phyloP scores from a whole-genome alignment of 2,888 invertebrate species.

The Pammene fasciana region DNA sequence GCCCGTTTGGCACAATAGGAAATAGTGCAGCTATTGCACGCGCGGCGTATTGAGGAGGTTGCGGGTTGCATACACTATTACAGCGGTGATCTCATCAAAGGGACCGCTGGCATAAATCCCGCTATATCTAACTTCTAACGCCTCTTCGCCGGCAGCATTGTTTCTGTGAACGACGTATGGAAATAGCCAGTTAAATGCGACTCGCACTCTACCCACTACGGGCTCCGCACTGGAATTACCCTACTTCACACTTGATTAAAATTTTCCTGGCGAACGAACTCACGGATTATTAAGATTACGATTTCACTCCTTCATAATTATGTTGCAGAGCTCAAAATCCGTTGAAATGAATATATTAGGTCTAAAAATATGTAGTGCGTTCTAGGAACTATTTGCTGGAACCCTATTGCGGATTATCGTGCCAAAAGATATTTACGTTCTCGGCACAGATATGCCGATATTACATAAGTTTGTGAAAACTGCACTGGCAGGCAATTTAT shows the following conservation, averaged over 20 bases:
- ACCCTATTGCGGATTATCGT: slow-evolving; percentile 51
- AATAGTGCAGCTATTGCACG: slow-evolving; percentile 77
- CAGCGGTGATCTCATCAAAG: slow-evolving; percentile 81
- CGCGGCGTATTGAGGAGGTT: slow-evolving; percentile 77
- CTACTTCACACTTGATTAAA: slow-evolving; percentile 37
- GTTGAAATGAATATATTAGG: slow-evolving; percentile 9
- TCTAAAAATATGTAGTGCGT: slow-evolving; percentile 31
- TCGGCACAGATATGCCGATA: slow-evolving; percentile 47
- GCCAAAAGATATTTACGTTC: slow-evolving; percentile 58
- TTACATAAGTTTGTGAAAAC: slow-evolving; percentile 12
- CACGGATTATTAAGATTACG: slow-evolving; percentile 21
- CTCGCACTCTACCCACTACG: slow-evolving; percentile 26
- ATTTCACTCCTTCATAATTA: slow-evolving; percentile 28
- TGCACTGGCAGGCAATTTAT: background rate
- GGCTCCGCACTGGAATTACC: slow-evolving; percentile 49
- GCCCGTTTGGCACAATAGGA: slow-evolving; percentile 77
- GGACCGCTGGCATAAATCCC: slow-evolving; percentile 80
- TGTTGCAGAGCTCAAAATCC: slow-evolving; percentile 28
- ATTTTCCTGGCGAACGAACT: slow-evolving; percentile 29
- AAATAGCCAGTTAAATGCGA: slow-evolving; percentile 71
- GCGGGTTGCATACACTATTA: slow-evolving; percentile 78
- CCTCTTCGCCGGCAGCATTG: slow-evolving; percentile 82
- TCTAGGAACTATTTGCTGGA: slow-evolving; percentile 40
- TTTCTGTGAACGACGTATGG: slow-evolving; percentile 83
- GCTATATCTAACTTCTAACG: slow-evolving; percentile 82